Evolutionary conservation across 1,140 invertebrate genomes (phyloP).

Genomic region (Zophobas morio): DNA sequence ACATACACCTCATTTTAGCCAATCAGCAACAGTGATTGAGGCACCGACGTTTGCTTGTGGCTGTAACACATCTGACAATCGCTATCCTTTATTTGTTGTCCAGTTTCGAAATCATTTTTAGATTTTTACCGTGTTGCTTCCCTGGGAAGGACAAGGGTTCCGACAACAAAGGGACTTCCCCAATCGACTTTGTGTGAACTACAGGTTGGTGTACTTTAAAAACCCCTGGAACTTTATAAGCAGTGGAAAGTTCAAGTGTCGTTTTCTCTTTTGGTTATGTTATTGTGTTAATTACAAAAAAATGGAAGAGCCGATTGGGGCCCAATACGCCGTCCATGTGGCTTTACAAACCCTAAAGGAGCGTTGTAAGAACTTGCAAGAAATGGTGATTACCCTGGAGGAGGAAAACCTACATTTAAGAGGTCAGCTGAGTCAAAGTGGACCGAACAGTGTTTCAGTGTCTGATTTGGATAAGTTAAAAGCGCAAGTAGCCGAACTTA

Average conservation of each 20-base stretch:
- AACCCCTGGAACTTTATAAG: no score
- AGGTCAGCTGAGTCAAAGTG: conserved; percentile 65
- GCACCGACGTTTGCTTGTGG: no score
- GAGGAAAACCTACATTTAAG: conserved; percentile 81
- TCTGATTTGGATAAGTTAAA: conserved; percentile 69
- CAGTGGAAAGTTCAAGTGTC: no score
- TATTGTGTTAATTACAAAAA: conserved; percentile 3
- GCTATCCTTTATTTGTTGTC: no score
- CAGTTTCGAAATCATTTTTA: no score
- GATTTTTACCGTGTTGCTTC: no score
- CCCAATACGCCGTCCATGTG: conserved; percentile 77
- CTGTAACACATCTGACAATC: no score
- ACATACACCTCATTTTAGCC: no score
- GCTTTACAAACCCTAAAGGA: conserved; percentile 86
- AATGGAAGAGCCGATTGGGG: conserved; percentile 65
- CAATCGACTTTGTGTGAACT: background rate
- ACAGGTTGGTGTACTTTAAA: no score
- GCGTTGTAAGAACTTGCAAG: conserved; percentile 81
- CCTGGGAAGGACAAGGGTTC: no score
- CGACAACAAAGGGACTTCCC: no score
- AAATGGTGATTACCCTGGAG: conserved; percentile 77
- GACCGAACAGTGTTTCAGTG: conserved; percentile 61
- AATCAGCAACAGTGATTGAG: no score
- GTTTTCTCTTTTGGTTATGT: conserved; percentile 3
- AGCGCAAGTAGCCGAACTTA: conserved; percentile 76